A percentile compares a stretch with the other conserved stretches of the same genome.
Conservation (phyloP, 2,888 invertebrate genomes). For the Drosophila dives region DNA sequence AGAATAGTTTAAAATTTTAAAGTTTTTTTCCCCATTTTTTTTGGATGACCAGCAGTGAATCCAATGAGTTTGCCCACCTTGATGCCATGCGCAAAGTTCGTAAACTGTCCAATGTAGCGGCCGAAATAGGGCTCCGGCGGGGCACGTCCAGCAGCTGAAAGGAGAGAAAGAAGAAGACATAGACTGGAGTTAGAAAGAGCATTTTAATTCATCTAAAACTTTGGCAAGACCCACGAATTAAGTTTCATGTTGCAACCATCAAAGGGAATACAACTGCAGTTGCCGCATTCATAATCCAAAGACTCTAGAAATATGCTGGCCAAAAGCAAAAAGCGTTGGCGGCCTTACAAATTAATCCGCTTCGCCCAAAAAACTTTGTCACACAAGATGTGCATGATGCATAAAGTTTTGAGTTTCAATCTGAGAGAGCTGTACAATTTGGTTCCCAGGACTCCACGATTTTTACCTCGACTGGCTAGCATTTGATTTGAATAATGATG, state of each 20-base stretch:
- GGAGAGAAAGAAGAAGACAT: neutral
- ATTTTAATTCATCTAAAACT: conserved; percentile 16
- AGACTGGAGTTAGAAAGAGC: conserved; percentile 15
- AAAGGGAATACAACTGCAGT: conserved; percentile 34
- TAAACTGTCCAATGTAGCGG: conserved; percentile 90
- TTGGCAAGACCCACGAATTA: conserved; percentile 9
- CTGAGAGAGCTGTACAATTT: conserved; percentile 20
- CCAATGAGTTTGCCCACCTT: conserved; percentile 76
- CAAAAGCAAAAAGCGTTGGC: conserved; percentile 43
- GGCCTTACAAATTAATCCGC: conserved; percentile 71
- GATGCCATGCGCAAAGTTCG: conserved; percentile 91
- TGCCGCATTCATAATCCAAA: conserved; percentile 64
- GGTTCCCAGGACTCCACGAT: conserved; percentile 3
- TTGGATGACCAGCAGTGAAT: neutral
- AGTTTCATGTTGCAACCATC: conserved; percentile 21
- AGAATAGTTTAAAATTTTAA: conserved; percentile 5
- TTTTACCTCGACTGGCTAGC: conserved; percentile 30
- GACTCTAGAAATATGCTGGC: conserved; percentile 30
- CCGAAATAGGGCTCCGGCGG: conserved; percentile 90
- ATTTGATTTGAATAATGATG: conserved; percentile 36
- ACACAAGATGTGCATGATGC: conserved; percentile 49
- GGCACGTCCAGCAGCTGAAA: conserved; percentile 80
- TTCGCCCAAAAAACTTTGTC: conserved; percentile 57
- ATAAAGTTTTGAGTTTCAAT: conserved; percentile 53
- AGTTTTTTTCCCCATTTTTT: neutral